Percentiles rank a stretch among this genome's conserved stretches.
Evolutionary conservation across 2,113 vertebrate species (phyloP).

Genomic region (Nothocercus nigrocapillus): DNA sequence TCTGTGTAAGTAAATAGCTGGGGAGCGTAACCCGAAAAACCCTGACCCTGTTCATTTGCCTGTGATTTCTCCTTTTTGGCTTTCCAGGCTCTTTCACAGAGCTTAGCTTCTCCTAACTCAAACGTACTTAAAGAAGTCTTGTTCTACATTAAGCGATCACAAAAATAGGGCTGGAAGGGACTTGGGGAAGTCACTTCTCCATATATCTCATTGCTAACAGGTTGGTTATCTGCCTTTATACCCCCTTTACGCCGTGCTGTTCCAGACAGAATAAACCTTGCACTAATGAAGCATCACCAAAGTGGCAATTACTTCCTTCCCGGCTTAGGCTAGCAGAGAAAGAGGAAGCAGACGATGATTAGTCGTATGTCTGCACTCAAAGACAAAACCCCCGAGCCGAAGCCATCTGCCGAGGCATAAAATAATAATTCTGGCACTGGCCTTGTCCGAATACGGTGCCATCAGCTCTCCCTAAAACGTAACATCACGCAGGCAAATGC

Average conservation of each 20-base stretch:
- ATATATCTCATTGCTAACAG: background rate
- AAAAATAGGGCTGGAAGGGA: background rate
- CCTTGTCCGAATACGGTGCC: constrained; percentile 46
- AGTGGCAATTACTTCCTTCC: constrained; percentile 60
- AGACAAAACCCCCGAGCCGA: constrained; percentile 61
- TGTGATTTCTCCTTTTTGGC: background rate
- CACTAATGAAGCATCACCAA: constrained; percentile 40
- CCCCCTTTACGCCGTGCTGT: constrained; percentile 21
- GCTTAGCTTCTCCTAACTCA: background rate
- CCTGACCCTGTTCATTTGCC: background rate
- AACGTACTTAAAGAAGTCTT: background rate
- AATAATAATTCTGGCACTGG: constrained; percentile 64
- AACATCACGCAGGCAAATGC: constrained; percentile 9
- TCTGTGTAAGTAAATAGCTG: fast-evolving
- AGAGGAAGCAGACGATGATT: constrained; percentile 62
- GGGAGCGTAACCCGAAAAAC: fast-evolving
- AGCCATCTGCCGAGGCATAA: constrained; percentile 77
- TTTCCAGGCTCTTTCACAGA: background rate
- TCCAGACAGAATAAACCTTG: constrained; percentile 38
- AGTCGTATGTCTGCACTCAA: constrained; percentile 60
- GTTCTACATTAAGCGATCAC: background rate
- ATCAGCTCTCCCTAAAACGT: constrained; percentile 49
- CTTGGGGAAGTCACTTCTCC: background rate
- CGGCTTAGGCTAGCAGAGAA: constrained; percentile 39
- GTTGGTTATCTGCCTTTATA: constrained; percentile 22